Percentiles rank a stretch among this genome's conserved stretches.
Evolutionary conservation across 2,113 vertebrate species (phyloP).

Genomic region (Donacobius atricapilla): DNA sequence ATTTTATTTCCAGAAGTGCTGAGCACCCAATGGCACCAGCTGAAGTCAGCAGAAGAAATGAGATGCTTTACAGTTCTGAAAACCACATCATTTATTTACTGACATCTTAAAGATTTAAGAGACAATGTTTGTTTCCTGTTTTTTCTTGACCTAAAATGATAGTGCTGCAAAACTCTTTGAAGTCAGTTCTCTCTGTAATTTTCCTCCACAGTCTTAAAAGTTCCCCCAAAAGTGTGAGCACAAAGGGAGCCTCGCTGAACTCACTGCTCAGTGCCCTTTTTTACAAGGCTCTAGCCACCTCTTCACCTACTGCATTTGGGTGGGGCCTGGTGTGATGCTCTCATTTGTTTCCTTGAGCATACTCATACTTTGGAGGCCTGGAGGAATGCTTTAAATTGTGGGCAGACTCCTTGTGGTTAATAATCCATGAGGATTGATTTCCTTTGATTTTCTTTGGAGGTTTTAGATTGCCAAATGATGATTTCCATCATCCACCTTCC

Average conservation of each 20-base stretch:
- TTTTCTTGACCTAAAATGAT: not conserved
- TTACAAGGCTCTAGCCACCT: not conserved
- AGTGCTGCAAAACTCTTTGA: not conserved
- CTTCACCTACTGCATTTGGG: not conserved
- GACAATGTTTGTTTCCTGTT: not conserved
- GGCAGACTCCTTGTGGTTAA: not conserved
- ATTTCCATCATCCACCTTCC: not conserved
- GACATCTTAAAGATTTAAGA: slow-evolving; percentile 43
- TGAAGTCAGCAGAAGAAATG: slow-evolving; percentile 48
- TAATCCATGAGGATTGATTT: not conserved
- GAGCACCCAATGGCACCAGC: slow-evolving; percentile 25
- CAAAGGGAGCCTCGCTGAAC: not conserved
- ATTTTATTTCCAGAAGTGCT: slow-evolving; percentile 60
- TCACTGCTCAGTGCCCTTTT: not conserved
- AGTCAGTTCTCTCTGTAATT: not conserved
- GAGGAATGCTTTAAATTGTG: not conserved
- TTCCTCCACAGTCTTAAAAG: not conserved
- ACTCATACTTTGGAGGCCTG: not conserved
- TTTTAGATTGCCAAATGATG: not conserved
- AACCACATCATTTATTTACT: slow-evolving; percentile 53
- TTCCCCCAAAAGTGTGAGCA: not conserved
- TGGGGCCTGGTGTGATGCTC: not conserved
- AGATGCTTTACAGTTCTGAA: slow-evolving; percentile 38
- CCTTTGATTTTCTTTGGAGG: not conserved
- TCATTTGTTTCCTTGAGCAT: not conserved